Evolutionary conservation across 2,888 invertebrate genomes (phyloP).

Genomic region (Pterostichus madidus): DNA sequence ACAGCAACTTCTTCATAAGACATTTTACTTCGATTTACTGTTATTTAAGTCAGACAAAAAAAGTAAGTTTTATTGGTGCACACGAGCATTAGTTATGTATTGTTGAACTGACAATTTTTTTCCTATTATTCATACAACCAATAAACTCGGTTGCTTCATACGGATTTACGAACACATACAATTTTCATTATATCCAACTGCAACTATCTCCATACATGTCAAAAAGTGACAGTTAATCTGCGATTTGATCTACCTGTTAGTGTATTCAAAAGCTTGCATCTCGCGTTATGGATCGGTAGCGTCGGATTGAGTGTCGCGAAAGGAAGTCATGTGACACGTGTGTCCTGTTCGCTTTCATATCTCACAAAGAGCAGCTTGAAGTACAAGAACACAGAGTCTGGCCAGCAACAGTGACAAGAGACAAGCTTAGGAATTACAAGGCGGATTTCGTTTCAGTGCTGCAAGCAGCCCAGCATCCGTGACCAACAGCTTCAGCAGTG

Average conservation of each 20-base stretch:
- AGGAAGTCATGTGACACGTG: conserved; percentile 9
- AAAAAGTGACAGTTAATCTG: too few relatives aligned
- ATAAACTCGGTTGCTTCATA: too few relatives aligned
- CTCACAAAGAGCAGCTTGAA: conserved; percentile 6
- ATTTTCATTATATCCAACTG: too few relatives aligned
- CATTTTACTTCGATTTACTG: too few relatives aligned
- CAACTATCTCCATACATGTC: too few relatives aligned
- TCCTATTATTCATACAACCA: too few relatives aligned
- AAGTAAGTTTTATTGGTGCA: too few relatives aligned
- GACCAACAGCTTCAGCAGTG: not conserved
- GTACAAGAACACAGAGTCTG: not conserved
- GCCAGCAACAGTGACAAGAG: not conserved
- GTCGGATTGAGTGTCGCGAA: conserved; percentile 4
- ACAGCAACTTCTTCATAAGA: too few relatives aligned
- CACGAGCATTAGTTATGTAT: too few relatives aligned
- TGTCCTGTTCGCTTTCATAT: conserved; percentile 30
- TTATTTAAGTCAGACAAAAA: too few relatives aligned
- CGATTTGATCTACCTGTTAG: not conserved
- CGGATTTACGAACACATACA: too few relatives aligned
- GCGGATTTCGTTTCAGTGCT: conserved; percentile 14
- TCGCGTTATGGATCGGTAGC: conserved; percentile 9
- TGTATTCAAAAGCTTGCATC: not conserved
- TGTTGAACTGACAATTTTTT: too few relatives aligned
- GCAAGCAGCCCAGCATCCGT: not conserved
- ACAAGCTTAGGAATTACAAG: conserved; percentile 4